These are phyloP conservation scores for Eubucco bourcierii DNA, from an alignment of 2,113 vertebrate genomes.

Conservation along the genomic window DNA sequence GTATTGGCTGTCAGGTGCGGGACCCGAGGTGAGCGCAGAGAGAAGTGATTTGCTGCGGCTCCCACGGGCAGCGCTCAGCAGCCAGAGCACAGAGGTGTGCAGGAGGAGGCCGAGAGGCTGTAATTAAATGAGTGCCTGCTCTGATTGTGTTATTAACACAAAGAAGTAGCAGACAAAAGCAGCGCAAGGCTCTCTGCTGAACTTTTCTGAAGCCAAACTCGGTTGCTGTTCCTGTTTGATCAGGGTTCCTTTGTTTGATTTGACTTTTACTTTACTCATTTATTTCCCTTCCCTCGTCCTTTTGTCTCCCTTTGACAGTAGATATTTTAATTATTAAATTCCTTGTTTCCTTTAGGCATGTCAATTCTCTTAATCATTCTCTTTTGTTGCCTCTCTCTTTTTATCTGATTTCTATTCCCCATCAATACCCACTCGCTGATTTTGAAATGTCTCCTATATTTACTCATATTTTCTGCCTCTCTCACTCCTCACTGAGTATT, in stretches of 20 bases:
- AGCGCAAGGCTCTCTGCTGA: neutral
- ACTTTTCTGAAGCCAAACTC: conserved; percentile 59
- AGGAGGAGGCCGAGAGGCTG: conserved; percentile 2
- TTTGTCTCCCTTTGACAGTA: conserved; percentile 16
- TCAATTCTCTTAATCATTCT: conserved; percentile 65
- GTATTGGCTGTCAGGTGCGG: neutral
- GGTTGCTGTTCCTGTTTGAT: conserved; percentile 63
- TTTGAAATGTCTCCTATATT: conserved; percentile 43
- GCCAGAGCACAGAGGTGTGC: neutral
- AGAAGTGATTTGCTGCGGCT: conserved; percentile 27
- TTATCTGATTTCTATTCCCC: conserved; percentile 35
- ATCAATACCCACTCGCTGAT: conserved; percentile 38
- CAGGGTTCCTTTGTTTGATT: conserved; percentile 56
- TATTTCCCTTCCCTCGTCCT: neutral
- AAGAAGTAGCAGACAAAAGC: conserved; percentile 26
- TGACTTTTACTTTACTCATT: conserved; percentile 51
- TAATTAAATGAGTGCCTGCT: conserved; percentile 42
- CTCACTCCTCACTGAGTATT: neutral
- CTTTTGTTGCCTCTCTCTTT: conserved; percentile 46
- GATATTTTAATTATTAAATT: conserved; percentile 67
- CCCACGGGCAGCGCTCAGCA: conserved; percentile 11
- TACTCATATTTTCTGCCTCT: neutral
- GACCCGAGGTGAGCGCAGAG: neutral
- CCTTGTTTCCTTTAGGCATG: conserved; percentile 55
- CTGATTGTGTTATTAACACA: conserved; percentile 32